Evolutionary conservation across 1,140 invertebrate species (phyloP).

Genomic region (Drosophila carrolli): DNA sequence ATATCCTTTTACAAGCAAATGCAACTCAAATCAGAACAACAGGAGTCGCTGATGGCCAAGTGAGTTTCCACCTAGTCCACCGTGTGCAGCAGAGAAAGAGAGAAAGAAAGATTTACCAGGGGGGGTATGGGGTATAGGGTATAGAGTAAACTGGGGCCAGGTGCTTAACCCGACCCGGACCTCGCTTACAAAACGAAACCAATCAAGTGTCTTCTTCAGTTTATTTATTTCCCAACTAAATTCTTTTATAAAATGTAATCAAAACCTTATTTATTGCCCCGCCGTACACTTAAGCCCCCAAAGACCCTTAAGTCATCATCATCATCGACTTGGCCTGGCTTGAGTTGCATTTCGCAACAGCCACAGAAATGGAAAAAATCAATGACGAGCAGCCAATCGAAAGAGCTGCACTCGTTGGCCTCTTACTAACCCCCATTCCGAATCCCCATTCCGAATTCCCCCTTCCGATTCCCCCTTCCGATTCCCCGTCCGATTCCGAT

Average conservation of each 20-base stretch:
- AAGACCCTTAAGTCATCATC: slow-evolving; percentile 67
- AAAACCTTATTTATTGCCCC: slow-evolving; percentile 82
- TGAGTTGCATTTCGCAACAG: slow-evolving; percentile 76
- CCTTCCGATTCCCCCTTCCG: background rate
- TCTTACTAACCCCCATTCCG: slow-evolving; percentile 16
- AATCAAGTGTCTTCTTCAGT: slow-evolving; percentile 84
- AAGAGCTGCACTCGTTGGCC: slow-evolving; percentile 66
- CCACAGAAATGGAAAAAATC: slow-evolving; percentile 65
- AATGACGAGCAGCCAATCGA: slow-evolving; percentile 74
- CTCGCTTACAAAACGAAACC: slow-evolving; percentile 80
- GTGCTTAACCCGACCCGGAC: slow-evolving; percentile 53
- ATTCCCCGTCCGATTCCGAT: slow-evolving; percentile 12
- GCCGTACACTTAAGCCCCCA: slow-evolving; percentile 3
- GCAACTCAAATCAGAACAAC: slow-evolving; percentile 59
- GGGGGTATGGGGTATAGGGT: background rate
- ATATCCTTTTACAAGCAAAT: slow-evolving; percentile 94
- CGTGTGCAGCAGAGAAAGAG: slow-evolving; percentile 16
- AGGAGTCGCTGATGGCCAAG: slow-evolving; percentile 71
- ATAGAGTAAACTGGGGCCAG: slow-evolving; percentile 3
- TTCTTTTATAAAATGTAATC: slow-evolving; percentile 84
- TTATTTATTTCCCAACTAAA: slow-evolving; percentile 81
- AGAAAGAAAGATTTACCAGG: background rate
- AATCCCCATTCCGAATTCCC: background rate
- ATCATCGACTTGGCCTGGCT: slow-evolving; percentile 65
- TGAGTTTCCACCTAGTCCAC: slow-evolving; percentile 67